Conservation (phyloP, 92 coral and sea anemone species). For the Zoanthus sansibaricus region DNA sequence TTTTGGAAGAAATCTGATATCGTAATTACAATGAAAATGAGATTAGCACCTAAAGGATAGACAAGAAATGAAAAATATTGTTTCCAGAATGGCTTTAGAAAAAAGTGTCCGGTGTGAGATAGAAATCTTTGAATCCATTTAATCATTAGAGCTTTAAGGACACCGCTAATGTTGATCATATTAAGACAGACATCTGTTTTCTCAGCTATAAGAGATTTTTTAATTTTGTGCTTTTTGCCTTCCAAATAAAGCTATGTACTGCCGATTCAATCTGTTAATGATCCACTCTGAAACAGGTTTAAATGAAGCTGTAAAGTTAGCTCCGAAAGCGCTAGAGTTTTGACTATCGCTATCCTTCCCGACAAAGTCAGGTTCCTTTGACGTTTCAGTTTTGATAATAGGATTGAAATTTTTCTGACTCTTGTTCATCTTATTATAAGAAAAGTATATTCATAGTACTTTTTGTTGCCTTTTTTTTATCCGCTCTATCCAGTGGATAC, state of each 20-base stretch:
- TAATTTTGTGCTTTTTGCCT: neutral
- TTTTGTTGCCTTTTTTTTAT: neutral
- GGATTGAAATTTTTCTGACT: neutral
- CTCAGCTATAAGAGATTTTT: neutral
- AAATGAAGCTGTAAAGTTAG: neutral
- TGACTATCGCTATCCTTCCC: neutral
- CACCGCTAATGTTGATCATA: neutral
- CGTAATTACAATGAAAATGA: conserved; percentile 17
- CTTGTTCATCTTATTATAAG: neutral
- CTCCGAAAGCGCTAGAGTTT: neutral
- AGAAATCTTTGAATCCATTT: neutral
- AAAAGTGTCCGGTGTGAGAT: neutral
- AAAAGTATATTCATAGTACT: neutral
- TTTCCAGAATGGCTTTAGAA: conserved; percentile 1
- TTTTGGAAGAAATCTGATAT: neutral
- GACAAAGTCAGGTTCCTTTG: neutral
- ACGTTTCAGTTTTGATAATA: no score
- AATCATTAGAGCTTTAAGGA: neutral
- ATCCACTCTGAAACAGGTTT: neutral
- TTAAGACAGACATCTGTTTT: neutral
- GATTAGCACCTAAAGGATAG: neutral
- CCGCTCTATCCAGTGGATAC: neutral
- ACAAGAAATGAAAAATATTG: neutral
- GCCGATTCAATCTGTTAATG: neutral
- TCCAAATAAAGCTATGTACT: neutral